Evolutionary conservation across 2,888 invertebrate species (phyloP).

Genomic region (Azorinus chamasolen): DNA sequence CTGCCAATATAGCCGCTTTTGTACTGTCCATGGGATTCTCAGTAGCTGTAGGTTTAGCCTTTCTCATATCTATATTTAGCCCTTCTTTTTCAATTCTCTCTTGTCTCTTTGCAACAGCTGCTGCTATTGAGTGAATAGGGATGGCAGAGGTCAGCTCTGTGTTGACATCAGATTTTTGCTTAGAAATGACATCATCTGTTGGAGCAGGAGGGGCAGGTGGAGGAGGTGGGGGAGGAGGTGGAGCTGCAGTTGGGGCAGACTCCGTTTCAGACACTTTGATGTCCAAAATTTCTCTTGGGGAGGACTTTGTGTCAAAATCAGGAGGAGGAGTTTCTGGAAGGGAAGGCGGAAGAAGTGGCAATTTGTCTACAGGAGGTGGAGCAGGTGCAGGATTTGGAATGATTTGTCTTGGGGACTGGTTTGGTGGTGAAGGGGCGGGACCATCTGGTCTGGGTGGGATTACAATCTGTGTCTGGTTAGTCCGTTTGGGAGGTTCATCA

Average conservation of each 20-base stretch:
- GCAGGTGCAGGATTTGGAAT: constrained; percentile 21
- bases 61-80: constrained; percentile 62
- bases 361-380: constrained; percentile 16
- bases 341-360: constrained; percentile 36
- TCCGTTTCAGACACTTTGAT: neutral
- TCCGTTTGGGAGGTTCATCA: constrained; percentile 33
- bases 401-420: constrained; percentile 30
- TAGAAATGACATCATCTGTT: constrained; percentile 35
- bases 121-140: constrained; percentile 75
- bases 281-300: constrained; percentile 12
- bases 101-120: constrained; percentile 81
- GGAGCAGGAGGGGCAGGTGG: constrained; percentile 55
- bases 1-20: constrained; percentile 83
- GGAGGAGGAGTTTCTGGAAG: constrained; percentile 60
- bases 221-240: constrained; percentile 63
- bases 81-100: constrained; percentile 76
- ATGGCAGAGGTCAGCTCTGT: constrained; percentile 55
- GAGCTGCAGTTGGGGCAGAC: constrained; percentile 22
- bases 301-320: constrained; percentile 37
- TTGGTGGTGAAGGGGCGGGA: constrained; percentile 69
- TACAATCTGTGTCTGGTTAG: constrained; percentile 20
- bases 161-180: constrained; percentile 38
- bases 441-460: constrained; percentile 73
- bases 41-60: constrained; percentile 36
- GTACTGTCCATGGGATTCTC: constrained; percentile 50